Evolutionary conservation across 1,140 invertebrate genomes (phyloP), one percentile per base, ranked within the genome.

Genomic region (Musca domestica): DNA sequence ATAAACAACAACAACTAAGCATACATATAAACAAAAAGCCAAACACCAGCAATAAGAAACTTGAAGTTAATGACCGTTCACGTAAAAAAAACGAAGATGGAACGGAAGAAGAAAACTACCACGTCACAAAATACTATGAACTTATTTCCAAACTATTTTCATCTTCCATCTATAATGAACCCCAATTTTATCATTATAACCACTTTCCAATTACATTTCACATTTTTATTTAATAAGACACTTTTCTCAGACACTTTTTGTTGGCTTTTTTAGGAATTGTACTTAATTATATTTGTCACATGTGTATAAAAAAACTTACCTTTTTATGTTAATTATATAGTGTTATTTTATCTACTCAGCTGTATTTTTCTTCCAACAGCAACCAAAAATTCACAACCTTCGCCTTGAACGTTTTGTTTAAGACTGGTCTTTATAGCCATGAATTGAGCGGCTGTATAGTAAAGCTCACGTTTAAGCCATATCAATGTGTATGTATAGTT

Each of bases 351-450:
- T 20, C 2, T 5, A 5, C 49, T 20, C 7, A 51, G 5, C 22
- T n/a, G 48, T 23, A 61, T 12, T 49, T 65, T 48, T 15, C 20
- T 19, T 61, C n/a, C 3, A 25, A 61, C 27, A 23, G 41, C 48
- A 47, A 64, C 9, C 20, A 34, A 47, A 64, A 23, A 9, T 65
- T 15, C 47, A 41, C 76, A 79, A 80, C 77, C 77, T 80, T 80
- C 77, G 75, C 77, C 76, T 80, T 80, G 77, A 74, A 80, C 74
- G 74, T 70, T 71, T 71, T 70, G 68, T 71, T 69, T 66, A 69
- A 72, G 74, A 80, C 77, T 80, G 77, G 22, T 61, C 27, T 47
- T 41, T 41, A 47, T 19, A 19, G 20, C 46, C 10, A 15, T 48
- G 49, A 41, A 61, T 61, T 61, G 19, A 58, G 30, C 27, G 27